phyloP scores from a whole-genome alignment of 2,888 invertebrate species.

The Lissonota sp. region DNA sequence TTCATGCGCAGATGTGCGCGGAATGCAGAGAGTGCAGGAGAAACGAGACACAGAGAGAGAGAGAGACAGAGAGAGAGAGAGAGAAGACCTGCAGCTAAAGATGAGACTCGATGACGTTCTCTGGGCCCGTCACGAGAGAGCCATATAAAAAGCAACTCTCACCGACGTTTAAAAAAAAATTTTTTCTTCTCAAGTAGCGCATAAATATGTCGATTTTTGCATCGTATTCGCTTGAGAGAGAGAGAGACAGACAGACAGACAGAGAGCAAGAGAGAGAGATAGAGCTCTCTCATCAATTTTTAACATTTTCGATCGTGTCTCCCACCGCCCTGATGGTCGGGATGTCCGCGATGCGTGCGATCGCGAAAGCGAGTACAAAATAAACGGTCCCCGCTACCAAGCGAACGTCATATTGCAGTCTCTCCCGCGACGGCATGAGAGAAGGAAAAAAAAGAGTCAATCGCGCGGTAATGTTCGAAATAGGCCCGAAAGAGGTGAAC shows the following conservation, averaged over 20 bases:
- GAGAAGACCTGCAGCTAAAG: constrained; percentile 19
- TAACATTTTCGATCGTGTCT: constrained; percentile 17
- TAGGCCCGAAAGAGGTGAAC: constrained; percentile 36
- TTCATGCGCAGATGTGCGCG: background rate
- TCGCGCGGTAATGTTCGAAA: constrained; percentile 8
- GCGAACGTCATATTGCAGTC: constrained; percentile 13
- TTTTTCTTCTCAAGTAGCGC: constrained; percentile 17
- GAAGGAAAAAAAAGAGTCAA: background rate
- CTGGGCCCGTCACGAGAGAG: constrained; percentile 22
- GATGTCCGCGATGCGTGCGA: constrained; percentile 16
- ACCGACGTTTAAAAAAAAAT: constrained; percentile 13
- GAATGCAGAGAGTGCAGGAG: constrained; percentile 27
- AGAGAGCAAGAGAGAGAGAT: constrained; percentile 7
- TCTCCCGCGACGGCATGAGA: background rate
- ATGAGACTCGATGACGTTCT: constrained; percentile 16
- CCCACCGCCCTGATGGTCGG: background rate
- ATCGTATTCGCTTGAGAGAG: background rate
- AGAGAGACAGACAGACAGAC: background rate
- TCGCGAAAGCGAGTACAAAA: constrained; percentile 18
- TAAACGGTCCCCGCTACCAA: background rate
- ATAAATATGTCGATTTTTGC: constrained; percentile 33
- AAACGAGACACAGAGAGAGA: constrained; percentile 16
- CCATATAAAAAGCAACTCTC: constrained; percentile 47
- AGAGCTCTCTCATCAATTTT: constrained; percentile 9
- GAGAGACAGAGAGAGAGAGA: constrained; percentile 19